phyloP scores from a whole-genome alignment of 1,140 invertebrate genomes.

The Forficula auricularia region DNA sequence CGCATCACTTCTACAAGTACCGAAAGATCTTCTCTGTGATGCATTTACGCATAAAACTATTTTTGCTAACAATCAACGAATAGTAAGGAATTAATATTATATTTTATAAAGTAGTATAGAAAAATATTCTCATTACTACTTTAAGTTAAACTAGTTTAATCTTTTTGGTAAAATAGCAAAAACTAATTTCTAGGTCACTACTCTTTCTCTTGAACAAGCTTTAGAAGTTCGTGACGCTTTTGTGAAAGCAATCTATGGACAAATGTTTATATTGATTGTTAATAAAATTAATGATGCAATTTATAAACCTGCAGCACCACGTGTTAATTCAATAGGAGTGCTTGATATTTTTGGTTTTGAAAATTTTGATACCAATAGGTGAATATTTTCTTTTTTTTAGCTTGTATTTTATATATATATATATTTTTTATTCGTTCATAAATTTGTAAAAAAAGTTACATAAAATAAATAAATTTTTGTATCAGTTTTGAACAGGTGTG shows the following conservation, averaged over 20 bases:
- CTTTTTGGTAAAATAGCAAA: neutral
- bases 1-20: slow-evolving; percentile 49
- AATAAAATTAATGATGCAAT: slow-evolving; percentile 80
- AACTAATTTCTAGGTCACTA: slow-evolving; percentile 28
- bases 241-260: slow-evolving; percentile 80
- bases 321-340: slow-evolving; percentile 65
- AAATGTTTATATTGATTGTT: slow-evolving; percentile 80
- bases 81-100: slow-evolving; percentile 3
- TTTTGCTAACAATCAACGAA: slow-evolving; percentile 41
- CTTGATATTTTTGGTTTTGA: slow-evolving; percentile 95
- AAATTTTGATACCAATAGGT: slow-evolving; percentile 71
- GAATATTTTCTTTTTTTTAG: slow-evolving; percentile 1
- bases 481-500: slow-evolving; percentile 86
- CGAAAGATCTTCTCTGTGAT: slow-evolving; percentile 46
- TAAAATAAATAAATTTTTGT: neutral
- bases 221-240: slow-evolving; percentile 77
- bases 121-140: neutral
- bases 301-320: slow-evolving; percentile 39
- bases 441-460: neutral
- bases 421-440: no score
- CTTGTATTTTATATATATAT: no score
- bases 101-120: slow-evolving; percentile 2
- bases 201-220: slow-evolving; percentile 49
- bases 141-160: neutral
- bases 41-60: slow-evolving; percentile 75